phyloP scores from a whole-genome alignment of 2,797 vertebrate species.

The Danio jaintianensis region DNA sequence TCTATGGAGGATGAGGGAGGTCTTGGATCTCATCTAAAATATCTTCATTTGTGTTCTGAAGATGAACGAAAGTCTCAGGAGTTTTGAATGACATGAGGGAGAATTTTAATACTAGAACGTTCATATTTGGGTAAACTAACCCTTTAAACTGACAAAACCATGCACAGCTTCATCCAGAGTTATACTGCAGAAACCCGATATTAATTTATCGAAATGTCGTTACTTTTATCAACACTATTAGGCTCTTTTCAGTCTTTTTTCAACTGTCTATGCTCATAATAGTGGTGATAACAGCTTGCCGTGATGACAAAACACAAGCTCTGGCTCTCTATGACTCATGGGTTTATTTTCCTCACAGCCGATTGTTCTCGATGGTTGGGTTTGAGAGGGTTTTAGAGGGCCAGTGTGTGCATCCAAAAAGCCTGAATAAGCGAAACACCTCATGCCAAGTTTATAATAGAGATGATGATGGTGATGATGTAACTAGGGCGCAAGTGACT shows the following conservation, averaged over 20 bases:
- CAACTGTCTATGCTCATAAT: conserved; percentile 29
- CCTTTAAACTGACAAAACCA: too few species aligned
- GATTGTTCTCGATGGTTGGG: background rate
- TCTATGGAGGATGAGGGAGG: too few species aligned
- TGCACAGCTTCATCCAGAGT: too few species aligned
- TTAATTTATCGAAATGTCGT: too few species aligned
- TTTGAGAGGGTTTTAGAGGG: conserved; percentile 32
- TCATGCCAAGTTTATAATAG: conserved; percentile 28
- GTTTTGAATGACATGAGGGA: too few species aligned
- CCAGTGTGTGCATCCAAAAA: background rate
- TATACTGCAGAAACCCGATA: too few species aligned
- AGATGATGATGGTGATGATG: conserved; percentile 33
- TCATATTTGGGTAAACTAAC: too few species aligned
- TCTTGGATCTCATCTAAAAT: too few species aligned
- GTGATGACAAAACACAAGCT: conserved; percentile 27
- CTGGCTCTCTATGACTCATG: conserved; percentile 38
- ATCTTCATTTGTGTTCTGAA: too few species aligned
- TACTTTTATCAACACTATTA: too few species aligned
- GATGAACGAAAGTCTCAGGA: too few species aligned
- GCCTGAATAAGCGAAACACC: background rate
- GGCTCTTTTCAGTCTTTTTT: background rate
- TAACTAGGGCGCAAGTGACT: background rate
- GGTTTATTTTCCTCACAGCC: background rate
- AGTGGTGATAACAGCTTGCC: conserved; percentile 26
- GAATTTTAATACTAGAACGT: too few species aligned